A percentile compares a stretch with the other conserved stretches of the same genome.
Evolutionary conservation across 2,888 invertebrate species (phyloP).

Genomic region (Mesochorus sp.): DNA sequence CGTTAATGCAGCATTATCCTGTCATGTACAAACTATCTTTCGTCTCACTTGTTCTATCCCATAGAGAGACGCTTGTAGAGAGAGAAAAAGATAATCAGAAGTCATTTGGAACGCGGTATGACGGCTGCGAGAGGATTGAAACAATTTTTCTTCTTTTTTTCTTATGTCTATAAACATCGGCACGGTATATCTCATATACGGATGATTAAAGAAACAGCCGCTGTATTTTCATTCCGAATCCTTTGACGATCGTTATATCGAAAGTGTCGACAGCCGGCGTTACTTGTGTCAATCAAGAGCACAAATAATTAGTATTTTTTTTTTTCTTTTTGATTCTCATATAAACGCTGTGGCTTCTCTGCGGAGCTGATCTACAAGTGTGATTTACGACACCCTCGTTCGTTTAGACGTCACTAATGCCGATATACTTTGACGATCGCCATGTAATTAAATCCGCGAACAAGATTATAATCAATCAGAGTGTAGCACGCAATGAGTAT

Average conservation of each 20-base stretch:
- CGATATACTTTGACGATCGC: constrained; percentile 49
- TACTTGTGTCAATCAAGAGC: constrained; percentile 50
- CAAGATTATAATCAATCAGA: constrained; percentile 64
- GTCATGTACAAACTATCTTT: constrained; percentile 30
- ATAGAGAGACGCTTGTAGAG: constrained; percentile 30
- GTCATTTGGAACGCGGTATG: neutral
- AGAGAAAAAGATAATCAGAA: neutral
- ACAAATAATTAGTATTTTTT: constrained; percentile 59
- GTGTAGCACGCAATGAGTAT: constrained; percentile 33
- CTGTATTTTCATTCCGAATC: constrained; percentile 13
- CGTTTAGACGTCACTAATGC: constrained; percentile 27
- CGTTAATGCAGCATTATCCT: constrained; percentile 60
- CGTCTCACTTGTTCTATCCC: constrained; percentile 36
- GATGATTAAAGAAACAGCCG: neutral
- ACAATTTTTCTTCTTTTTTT: neutral
- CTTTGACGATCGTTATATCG: constrained; percentile 3
- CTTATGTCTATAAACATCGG: neutral
- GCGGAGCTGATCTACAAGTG: no score
- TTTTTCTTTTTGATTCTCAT: no score
- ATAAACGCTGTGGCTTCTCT: no score
- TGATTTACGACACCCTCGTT: constrained; percentile 59
- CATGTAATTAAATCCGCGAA: constrained; percentile 61
- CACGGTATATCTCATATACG: neutral
- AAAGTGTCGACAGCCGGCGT: constrained; percentile 49
- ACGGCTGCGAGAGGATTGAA: no score